These are phyloP conservation scores for Epistrophe eligans DNA, from an alignment of 2,888 invertebrate species.

Conservation along the genomic window DNA sequence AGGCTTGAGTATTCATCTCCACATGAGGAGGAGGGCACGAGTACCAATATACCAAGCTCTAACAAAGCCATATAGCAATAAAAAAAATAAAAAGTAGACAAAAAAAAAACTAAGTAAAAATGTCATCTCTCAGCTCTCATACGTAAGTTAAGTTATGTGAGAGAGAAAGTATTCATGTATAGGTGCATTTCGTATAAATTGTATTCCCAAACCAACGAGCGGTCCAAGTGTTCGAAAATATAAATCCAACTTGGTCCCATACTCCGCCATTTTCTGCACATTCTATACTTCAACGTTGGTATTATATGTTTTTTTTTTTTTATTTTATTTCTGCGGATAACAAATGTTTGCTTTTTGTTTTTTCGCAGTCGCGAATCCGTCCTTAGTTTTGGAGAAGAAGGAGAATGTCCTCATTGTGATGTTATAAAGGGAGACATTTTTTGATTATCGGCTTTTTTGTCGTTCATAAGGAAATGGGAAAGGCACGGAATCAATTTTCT, in stretches of 20 bases:
- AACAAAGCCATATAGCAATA: neutral
- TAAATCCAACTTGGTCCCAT: slow-evolving; percentile 57
- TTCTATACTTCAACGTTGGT: slow-evolving; percentile 44
- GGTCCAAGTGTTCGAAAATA: slow-evolving; percentile 61
- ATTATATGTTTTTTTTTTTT: slow-evolving; percentile 53
- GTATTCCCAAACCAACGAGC: slow-evolving; percentile 61
- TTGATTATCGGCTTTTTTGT: neutral
- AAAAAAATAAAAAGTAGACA: slow-evolving; percentile 5
- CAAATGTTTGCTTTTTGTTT: slow-evolving; percentile 62
- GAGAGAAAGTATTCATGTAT: slow-evolving; percentile 48
- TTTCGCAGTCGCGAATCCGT: slow-evolving; percentile 48
- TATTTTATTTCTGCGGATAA: slow-evolving; percentile 38
- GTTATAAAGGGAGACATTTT: neutral
- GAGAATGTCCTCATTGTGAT: neutral
- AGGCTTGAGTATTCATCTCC: slow-evolving; percentile 45
- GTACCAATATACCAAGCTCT: slow-evolving; percentile 25
- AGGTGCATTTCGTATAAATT: slow-evolving; percentile 68
- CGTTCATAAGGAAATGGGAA: neutral
- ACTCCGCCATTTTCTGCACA: slow-evolving; percentile 26
- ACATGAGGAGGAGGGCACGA: slow-evolving; percentile 27
- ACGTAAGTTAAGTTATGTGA: slow-evolving; percentile 63
- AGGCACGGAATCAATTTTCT: neutral
- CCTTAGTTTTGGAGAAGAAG: neutral
- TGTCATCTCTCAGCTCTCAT: slow-evolving; percentile 64
- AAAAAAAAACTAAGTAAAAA: slow-evolving; percentile 72